These are phyloP conservation scores for Lithosia quadra DNA, from an alignment of 2,888 invertebrate species.

Conservation along the genomic window DNA sequence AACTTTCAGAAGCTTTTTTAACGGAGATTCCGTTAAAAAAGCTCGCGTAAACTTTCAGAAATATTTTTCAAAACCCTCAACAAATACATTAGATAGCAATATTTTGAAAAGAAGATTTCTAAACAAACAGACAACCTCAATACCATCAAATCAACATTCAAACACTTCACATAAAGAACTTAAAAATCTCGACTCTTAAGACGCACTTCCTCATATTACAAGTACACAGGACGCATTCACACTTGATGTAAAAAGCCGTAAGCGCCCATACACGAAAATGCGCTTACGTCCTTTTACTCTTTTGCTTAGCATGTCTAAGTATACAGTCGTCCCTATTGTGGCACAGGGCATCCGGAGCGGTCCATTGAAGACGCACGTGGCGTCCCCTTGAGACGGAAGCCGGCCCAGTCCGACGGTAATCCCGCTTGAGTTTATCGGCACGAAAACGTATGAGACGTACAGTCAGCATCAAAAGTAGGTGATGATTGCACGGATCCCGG, in stretches of 20 bases:
- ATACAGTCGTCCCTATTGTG: constrained; percentile 65
- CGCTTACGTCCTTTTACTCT: constrained; percentile 36
- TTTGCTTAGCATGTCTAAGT: constrained; percentile 55
- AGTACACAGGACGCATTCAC: constrained; percentile 43
- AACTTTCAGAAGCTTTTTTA: too few relatives aligned
- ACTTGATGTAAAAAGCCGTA: constrained; percentile 39
- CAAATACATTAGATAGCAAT: constrained; percentile 1
- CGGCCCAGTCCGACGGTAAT: constrained; percentile 58
- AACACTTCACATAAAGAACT: constrained; percentile 39
- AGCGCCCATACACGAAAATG: constrained; percentile 27
- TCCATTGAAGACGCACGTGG: constrained; percentile 82
- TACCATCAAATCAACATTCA: constrained; percentile 26
- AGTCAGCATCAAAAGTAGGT: neutral
- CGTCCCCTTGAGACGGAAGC: constrained; percentile 75
- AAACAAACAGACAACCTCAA: constrained; percentile 37
- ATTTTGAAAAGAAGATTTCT: constrained; percentile 21
- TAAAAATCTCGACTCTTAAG: constrained; percentile 41
- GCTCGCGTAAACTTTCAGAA: too few relatives aligned
- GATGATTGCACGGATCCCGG: neutral
- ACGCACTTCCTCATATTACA: constrained; percentile 52
- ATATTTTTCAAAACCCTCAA: neutral
- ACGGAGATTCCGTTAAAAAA: too few relatives aligned
- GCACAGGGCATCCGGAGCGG: constrained; percentile 74
- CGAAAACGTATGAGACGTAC: constrained; percentile 28
- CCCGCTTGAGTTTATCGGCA: constrained; percentile 51